Evolutionary conservation across 2,113 vertebrate species (phyloP).

Genomic region (Donacobius atricapilla): DNA sequence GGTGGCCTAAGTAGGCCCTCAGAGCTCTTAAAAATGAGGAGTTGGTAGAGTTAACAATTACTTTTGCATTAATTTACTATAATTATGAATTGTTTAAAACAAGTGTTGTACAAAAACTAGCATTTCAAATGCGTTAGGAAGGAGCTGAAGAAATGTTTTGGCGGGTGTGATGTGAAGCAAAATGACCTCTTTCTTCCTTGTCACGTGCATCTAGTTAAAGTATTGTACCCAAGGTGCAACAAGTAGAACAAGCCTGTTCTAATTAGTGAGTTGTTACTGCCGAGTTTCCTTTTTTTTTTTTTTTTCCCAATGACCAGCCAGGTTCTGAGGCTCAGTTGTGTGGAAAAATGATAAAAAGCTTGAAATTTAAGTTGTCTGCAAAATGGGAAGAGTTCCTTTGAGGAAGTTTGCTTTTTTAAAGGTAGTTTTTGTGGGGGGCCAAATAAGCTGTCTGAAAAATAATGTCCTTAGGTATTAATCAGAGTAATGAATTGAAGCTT

Average conservation of each 20-base stretch:
- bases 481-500: not conserved
- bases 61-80: not conserved
- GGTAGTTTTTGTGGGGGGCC: not conserved
- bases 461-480: not conserved
- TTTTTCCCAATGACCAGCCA: not conserved
- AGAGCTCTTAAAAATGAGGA: not conserved
- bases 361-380: not conserved
- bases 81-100: not conserved
- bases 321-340: not conserved
- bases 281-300: not conserved
- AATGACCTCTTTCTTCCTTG: not conserved
- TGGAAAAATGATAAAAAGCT: not conserved
- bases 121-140: not conserved
- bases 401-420: not conserved
- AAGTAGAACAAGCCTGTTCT: not conserved
- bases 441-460: not conserved
- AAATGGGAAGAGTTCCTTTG: not conserved
- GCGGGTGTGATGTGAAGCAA: not conserved
- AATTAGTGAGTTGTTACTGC: not conserved
- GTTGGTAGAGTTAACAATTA: not conserved
- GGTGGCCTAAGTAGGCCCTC: fast-evolving
- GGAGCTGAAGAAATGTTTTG: not conserved
- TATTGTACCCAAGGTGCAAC: not conserved
- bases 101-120: not conserved
- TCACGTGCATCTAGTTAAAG: not conserved